Evolutionary conservation across 2,113 vertebrate species (phyloP).

Genomic region (Dascyllus trimaculatus): DNA sequence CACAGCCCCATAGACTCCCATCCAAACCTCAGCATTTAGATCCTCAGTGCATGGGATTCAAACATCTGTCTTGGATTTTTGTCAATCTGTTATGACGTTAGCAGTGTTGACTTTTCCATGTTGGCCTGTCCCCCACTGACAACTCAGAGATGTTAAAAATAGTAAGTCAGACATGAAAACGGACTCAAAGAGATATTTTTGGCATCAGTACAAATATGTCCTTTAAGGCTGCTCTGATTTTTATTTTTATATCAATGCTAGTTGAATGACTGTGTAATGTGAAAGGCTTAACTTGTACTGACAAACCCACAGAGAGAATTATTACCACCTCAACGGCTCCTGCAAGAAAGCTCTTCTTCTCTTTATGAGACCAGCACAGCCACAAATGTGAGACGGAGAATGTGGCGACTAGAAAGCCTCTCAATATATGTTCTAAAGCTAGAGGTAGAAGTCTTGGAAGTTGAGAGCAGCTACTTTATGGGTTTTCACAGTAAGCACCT

Average conservation of each 20-base stretch:
- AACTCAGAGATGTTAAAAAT: slow-evolving; percentile 55
- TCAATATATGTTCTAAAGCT: too few relatives aligned
- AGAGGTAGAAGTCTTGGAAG: too few relatives aligned
- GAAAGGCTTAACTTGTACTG: slow-evolving; percentile 5
- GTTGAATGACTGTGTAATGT: neutral
- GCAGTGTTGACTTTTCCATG: slow-evolving; percentile 60
- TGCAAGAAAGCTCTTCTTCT: neutral
- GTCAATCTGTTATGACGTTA: slow-evolving; percentile 58
- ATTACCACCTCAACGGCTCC: neutral
- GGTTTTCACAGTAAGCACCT: too few relatives aligned
- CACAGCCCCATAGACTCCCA: slow-evolving; percentile 36
- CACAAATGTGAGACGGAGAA: too few relatives aligned
- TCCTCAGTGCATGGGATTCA: slow-evolving; percentile 29
- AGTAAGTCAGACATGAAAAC: neutral
- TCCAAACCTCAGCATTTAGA: slow-evolving; percentile 46
- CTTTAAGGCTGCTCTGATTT: slow-evolving; percentile 8
- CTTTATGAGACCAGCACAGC: too few relatives aligned
- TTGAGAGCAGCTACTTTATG: too few relatives aligned
- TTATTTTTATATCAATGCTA: neutral
- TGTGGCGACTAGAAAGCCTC: too few relatives aligned
- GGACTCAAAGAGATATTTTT: neutral
- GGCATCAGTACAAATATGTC: slow-evolving; percentile 11
- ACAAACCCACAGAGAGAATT: neutral
- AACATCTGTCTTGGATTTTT: slow-evolving; percentile 74
- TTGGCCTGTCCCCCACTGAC: slow-evolving; percentile 30